Conservation (phyloP, 92 coral and sea anemone genomes). For the Chrysogorgia sp. region DNA sequence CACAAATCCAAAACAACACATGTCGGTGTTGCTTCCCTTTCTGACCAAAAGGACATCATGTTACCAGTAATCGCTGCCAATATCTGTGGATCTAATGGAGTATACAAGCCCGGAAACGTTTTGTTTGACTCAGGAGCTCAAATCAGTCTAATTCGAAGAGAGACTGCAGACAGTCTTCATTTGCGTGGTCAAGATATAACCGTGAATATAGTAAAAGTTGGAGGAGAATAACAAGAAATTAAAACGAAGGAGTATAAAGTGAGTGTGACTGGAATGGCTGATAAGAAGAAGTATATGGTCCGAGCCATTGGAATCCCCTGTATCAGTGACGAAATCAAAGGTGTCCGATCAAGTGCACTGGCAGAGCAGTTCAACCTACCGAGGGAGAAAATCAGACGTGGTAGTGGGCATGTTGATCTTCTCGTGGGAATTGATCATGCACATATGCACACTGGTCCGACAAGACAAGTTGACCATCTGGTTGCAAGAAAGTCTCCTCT, state of each 20-base stretch:
- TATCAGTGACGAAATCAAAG: conserved; percentile 49
- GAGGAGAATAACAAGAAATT: conserved; percentile 65
- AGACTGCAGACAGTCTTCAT: conserved; percentile 48
- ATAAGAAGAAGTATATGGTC: conserved; percentile 5
- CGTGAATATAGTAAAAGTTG: conserved; percentile 67
- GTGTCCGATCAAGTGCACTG: conserved; percentile 31
- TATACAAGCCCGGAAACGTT: conserved; percentile 58
- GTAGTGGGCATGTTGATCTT: conserved; percentile 30
- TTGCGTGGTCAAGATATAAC: conserved; percentile 48
- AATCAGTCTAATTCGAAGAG: conserved; percentile 52
- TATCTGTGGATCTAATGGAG: conserved; percentile 52
- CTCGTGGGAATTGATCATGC: conserved; percentile 62
- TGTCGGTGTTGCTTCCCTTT: conserved; percentile 48
- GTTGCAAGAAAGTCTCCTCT: conserved; percentile 57
- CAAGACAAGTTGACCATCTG: conserved; percentile 49
- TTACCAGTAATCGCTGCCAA: conserved; percentile 57
- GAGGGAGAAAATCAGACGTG: not conserved
- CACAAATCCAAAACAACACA: conserved; percentile 48
- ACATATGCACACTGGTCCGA: conserved; percentile 60
- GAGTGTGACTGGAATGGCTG: conserved; percentile 32
- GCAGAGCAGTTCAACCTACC: not conserved
- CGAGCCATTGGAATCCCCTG: conserved; percentile 56
- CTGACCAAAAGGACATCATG: conserved; percentile 45
- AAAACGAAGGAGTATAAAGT: conserved; percentile 54
- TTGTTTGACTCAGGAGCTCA: conserved; percentile 71